These are phyloP conservation scores for Archilochus colubris DNA, from an alignment of 2,113 vertebrate species.

Conservation along the genomic window DNA sequence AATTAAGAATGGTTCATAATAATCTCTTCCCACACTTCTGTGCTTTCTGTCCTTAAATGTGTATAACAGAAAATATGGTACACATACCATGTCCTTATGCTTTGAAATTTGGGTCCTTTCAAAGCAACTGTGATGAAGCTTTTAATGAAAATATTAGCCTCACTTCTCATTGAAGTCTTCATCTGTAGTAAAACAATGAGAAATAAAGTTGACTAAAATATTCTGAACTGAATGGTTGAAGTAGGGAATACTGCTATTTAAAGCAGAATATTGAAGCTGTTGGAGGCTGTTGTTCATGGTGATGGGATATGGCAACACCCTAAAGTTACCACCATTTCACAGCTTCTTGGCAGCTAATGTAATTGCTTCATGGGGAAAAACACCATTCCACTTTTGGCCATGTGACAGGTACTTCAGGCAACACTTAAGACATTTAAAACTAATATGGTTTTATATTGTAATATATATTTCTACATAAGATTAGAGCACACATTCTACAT, in stretches of 20 bases:
- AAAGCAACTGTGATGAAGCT: neutral
- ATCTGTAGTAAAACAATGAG: neutral
- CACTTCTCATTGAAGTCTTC: neutral
- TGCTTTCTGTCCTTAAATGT: neutral
- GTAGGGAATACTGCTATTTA: neutral
- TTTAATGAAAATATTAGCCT: neutral
- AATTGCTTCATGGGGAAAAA: neutral
- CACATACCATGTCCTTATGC: neutral
- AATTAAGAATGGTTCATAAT: neutral
- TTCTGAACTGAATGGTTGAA: neutral
- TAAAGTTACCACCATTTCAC: neutral
- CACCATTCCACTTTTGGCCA: neutral
- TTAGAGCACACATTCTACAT: neutral
- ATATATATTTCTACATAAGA: neutral
- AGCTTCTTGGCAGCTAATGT: neutral
- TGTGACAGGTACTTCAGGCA: neutral
- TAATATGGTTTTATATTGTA: neutral
- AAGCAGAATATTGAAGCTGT: neutral
- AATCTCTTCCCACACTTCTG: neutral
- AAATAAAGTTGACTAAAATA: conserved; percentile 4
- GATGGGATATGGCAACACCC: neutral
- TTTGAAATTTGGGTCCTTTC: neutral
- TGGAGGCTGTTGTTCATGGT: neutral
- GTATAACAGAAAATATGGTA: neutral
- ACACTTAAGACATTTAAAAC: neutral